Percentiles rank a stretch among this genome's conserved stretches.
Conservation (phyloP, 2,797 vertebrate species). For the Lutra lutra region DNA sequence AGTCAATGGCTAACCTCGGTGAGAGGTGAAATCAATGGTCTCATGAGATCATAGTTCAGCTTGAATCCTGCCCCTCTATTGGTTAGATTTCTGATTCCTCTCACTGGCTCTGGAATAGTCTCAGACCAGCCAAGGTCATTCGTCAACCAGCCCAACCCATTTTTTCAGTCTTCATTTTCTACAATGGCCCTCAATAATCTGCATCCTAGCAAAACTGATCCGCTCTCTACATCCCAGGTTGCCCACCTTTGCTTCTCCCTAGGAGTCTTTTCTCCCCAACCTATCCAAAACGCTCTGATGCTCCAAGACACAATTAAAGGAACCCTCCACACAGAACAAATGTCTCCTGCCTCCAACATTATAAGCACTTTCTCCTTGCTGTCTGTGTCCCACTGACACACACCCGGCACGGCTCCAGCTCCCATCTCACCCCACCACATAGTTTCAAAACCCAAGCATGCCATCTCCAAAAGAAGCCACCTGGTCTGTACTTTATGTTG, state of each 20-base stretch:
- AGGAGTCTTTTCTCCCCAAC: not conserved
- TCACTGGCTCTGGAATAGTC: not conserved
- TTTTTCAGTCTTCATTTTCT: not conserved
- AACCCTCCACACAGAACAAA: not conserved
- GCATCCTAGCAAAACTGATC: not conserved
- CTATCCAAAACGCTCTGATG: not conserved
- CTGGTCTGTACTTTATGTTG: not conserved
- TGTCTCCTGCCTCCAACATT: not conserved
- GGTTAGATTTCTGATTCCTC: not conserved
- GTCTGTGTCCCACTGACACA: not conserved
- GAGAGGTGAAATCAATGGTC: not conserved
- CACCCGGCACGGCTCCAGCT: not conserved
- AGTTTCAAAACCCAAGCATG: not conserved
- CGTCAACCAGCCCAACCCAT: not conserved
- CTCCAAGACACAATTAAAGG: not conserved
- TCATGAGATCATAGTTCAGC: not conserved
- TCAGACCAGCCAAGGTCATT: not conserved
- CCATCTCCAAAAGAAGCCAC: not conserved
- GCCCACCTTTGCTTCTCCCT: not conserved
- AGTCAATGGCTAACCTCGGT: not conserved
- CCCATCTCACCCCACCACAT: not conserved
- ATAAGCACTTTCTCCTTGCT: not conserved
- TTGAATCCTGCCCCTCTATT: not conserved
- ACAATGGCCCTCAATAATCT: not conserved
- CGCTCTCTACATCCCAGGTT: not conserved